Evolutionary conservation across 2,888 invertebrate genomes (phyloP), one percentile per base, ranked within the genome.

Genomic region (Hetaerina titia): DNA sequence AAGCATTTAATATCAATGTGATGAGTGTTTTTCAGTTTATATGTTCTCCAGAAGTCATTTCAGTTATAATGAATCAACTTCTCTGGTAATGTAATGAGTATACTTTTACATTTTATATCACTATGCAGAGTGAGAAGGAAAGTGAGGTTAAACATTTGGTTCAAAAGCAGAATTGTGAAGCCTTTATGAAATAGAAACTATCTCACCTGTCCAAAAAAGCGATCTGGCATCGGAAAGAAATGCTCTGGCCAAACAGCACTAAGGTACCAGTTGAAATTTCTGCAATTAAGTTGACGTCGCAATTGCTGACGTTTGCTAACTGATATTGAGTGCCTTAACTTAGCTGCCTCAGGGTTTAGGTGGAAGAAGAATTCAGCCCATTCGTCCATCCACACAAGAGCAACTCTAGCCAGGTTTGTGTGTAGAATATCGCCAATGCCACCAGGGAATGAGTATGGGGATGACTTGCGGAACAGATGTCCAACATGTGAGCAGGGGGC

Each of bases 321-420:
- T 96, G 97, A 97, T 96, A 98, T 98, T 95, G 97, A 97, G 94
- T 95, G 90, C 96, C 95, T 95, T 96, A 96, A 74, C 96, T 95
- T 58, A 96, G 95, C 94, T 95, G 95, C 89, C 96, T 95, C 90
- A 97, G 97, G 98, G 96, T 98, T 99, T 96, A 99, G 98, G 96
- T 98, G 98, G 96, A 99, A 99, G 96, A 98, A 99, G 96, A 99
- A 99, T 95, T 98, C 98, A 19, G 98, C 98, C 98, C 99, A 99
- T 95, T 99, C 98, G 96, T 99, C 99, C 98, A 99, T 98, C 99
- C 99, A 99, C 0, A 99, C 99, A 4, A 98, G 97, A 0, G 99
- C 99, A 0, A 99, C 99, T 95, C 99, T 97, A 0, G 99, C 99
- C 69, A 99, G 97, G 97, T 99, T 99, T 0, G 98, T 97, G 96